These are phyloP conservation scores for Choreutis nemorana DNA, from an alignment of 2,888 invertebrate species.

Conservation along the genomic window DNA sequence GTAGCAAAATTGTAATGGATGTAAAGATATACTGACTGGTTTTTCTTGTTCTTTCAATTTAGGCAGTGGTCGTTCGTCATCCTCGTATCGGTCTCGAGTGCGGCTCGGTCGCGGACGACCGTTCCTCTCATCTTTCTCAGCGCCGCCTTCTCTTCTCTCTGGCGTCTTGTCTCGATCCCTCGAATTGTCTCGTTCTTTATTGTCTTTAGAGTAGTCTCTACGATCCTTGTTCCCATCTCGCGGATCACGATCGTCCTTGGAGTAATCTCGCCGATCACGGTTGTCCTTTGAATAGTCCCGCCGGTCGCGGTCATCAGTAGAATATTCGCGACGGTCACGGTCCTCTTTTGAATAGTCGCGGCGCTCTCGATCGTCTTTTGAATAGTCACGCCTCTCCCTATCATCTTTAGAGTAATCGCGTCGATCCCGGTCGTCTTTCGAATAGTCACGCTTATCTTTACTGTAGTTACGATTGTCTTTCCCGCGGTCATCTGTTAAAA, in stretches of 20 bases:
- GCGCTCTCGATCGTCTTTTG: slow-evolving; percentile 18
- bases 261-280: slow-evolving; percentile 5
- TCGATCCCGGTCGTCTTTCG: slow-evolving; percentile 27
- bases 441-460: slow-evolving; percentile 19
- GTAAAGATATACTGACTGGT: slow-evolving; percentile 68
- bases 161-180: slow-evolving; percentile 4
- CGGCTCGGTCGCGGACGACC: slow-evolving; percentile 33
- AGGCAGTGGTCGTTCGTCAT: slow-evolving; percentile 66
- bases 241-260: slow-evolving; percentile 6
- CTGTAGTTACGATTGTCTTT: slow-evolving; percentile 49
- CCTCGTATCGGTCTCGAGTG: slow-evolving; percentile 32
- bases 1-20: neutral
- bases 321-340: slow-evolving; percentile 20
- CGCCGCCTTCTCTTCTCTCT: slow-evolving; percentile 3
- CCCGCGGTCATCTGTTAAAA: slow-evolving; percentile 23
- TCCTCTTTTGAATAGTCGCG: slow-evolving; percentile 18
- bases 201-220: slow-evolving; percentile 11
- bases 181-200: neutral
- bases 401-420: slow-evolving; percentile 17
- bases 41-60: slow-evolving; percentile 77
- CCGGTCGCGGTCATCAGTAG: slow-evolving; percentile 13
- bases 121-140: slow-evolving; percentile 34
- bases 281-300: slow-evolving; percentile 19
- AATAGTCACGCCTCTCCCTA: slow-evolving; percentile 19
- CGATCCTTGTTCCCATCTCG: slow-evolving; percentile 8